Evolutionary conservation across 2,797 vertebrate species (phyloP).

Genomic region (Falco naumanni): DNA sequence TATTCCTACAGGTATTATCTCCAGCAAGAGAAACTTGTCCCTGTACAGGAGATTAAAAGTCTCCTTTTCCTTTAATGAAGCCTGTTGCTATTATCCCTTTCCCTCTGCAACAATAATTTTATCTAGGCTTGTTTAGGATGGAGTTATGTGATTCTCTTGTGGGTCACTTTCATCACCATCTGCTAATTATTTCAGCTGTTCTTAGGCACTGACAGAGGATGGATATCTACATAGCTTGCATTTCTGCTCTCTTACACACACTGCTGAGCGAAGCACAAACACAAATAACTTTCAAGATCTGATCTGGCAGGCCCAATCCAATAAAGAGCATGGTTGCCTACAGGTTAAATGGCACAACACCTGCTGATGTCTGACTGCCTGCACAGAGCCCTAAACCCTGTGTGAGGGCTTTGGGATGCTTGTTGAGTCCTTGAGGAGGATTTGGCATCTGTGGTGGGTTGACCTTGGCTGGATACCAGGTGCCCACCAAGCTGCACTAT

Average conservation of each 20-base stretch:
- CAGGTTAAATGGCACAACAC: neutral
- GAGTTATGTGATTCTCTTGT: neutral
- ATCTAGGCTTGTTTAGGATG: neutral
- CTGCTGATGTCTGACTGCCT: neutral
- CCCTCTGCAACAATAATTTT: neutral
- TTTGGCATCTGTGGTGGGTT: neutral
- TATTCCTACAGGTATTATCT: conserved; percentile 3
- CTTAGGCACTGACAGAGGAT: neutral
- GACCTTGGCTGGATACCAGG: no score
- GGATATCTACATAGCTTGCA: neutral
- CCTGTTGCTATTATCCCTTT: neutral
- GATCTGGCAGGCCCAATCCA: neutral
- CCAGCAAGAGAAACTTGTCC: neutral
- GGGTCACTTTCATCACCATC: conserved; percentile 5
- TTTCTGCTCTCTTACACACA: neutral
- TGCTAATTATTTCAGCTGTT: conserved; percentile 30
- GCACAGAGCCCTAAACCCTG: neutral
- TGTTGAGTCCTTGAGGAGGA: neutral
- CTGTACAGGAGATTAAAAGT: neutral
- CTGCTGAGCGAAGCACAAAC: neutral
- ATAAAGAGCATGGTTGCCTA: neutral
- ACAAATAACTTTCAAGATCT: neutral
- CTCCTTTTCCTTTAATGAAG: conserved; percentile 16
- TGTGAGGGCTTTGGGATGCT: neutral
- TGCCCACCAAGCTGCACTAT: no score